Base-by-base conservation (phyloP, 2,113 vertebrate genomes). In the Tichodroma muraria region DNA sequence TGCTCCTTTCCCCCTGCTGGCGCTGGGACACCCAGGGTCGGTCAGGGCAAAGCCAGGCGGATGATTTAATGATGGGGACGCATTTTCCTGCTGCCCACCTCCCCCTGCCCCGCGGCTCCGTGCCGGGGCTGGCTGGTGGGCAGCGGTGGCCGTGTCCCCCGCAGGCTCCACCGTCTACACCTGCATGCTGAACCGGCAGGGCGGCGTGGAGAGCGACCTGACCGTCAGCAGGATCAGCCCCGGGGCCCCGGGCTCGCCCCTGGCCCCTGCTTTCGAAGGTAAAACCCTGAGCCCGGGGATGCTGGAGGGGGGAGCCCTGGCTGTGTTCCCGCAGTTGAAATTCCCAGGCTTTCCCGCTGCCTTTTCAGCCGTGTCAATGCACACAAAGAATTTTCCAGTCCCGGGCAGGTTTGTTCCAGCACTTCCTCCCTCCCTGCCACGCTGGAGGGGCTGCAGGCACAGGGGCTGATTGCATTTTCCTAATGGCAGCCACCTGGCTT, bases 131-230 rank as follows among this genome's bases (percentile, higher is more conserved):
- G 6, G 31, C 66, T 80, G 87, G 21, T 22, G 80, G 19, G 44
- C 83, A 40, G 50, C 2, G 0, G 11, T 28, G 50, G 25, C n/a
- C 7, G 0, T 66, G 44, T 60, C 20, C 60, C 40, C 60, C 4
- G 1, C 30, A 99, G 99, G 99, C 50, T 98, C 98, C 8, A 99
- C 99, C 0, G 98, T 99, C 44, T 99, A 99, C 86, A 99, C 99
- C 56, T 99, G 99, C 96, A 99, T 99, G 99, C 94, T 99, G 94
- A 99, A 99, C 96, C 92, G 69, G 37, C 96, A 35, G 1, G 99
- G 99, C 0, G 99, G 99, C 3, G 96, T 98, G 0, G 99, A 99
- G 97, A 98, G 99, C 0, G 99, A 99, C 97, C 98, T 99, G 94
- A 99, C 99, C 0, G 99, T 99, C 88, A 99, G 99, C 97, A 87